phyloP scores from a whole-genome alignment of 2,888 invertebrate genomes.

The Gasteruption jaculator region DNA sequence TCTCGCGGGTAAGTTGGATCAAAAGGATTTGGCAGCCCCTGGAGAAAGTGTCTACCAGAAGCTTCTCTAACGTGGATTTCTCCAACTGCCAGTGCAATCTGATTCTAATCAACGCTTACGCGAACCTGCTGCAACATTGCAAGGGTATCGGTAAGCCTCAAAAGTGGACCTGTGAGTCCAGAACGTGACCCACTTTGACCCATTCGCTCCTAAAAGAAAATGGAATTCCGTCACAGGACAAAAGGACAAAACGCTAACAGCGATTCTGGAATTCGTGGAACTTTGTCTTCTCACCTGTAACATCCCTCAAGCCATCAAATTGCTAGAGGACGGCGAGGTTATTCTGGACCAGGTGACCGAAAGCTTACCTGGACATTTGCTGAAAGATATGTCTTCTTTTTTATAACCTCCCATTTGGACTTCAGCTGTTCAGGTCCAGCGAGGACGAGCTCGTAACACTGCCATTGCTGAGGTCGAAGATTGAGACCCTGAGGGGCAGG shows the following conservation, averaged over 20 bases:
- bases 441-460: conserved; percentile 37
- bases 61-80: conserved; percentile 56
- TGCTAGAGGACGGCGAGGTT: conserved; percentile 54
- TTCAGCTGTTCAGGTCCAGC: conserved; percentile 27
- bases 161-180: no score
- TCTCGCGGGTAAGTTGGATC: conserved; percentile 8
- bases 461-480: conserved; percentile 49
- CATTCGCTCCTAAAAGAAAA: conserved; percentile 16
- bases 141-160: conserved; percentile 57
- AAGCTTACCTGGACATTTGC: conserved; percentile 1
- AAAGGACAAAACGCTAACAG: conserved; percentile 54
- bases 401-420: background rate
- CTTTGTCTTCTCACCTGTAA: conserved; percentile 57
- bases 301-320: conserved; percentile 57
- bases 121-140: conserved; percentile 60
- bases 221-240: conserved; percentile 41
- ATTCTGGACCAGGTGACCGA: conserved; percentile 31
- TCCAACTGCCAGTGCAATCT: conserved; percentile 58
- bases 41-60: conserved; percentile 36
- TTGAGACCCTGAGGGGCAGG: conserved; percentile 50
- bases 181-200: no score
- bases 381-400: background rate
- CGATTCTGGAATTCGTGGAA: conserved; percentile 59
- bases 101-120: conserved; percentile 58
- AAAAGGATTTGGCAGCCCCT: conserved; percentile 12